A percentile compares a stretch with the other conserved stretches of the same genome.
These are phyloP conservation scores for Orius laevigatus DNA, from an alignment of 1,140 invertebrate genomes.

Conservation along the genomic window DNA sequence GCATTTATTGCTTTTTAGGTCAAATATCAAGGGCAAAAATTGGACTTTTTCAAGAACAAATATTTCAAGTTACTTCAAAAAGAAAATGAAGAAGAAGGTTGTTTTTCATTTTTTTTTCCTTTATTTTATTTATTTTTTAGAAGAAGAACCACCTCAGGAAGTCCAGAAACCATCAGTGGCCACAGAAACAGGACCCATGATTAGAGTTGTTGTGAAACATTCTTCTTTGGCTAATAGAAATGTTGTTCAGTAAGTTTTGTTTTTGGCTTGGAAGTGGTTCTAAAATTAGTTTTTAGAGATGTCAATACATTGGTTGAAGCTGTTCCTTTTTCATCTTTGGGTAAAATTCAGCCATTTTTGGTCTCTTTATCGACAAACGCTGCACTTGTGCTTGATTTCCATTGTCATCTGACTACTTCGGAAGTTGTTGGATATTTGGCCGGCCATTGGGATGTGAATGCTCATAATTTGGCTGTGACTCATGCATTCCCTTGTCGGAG, in stretches of 20 bases:
- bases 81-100: slow-evolving; percentile 13
- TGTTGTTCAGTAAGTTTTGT: slow-evolving; percentile 45
- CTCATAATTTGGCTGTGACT: slow-evolving; percentile 72
- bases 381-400: slow-evolving; percentile 76
- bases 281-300: slow-evolving; percentile 44
- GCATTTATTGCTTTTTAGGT: slow-evolving; percentile 27
- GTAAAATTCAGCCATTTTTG: slow-evolving; percentile 81
- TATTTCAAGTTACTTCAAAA: slow-evolving; percentile 46
- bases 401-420: slow-evolving; percentile 78
- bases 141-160: too few relatives aligned
- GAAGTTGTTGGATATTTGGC: slow-evolving; percentile 90
- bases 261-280: background rate
- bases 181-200: background rate
- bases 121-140: slow-evolving; percentile 10
- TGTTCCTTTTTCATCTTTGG: slow-evolving; percentile 66
- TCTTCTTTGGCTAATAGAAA: slow-evolving; percentile 38
- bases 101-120: slow-evolving; percentile 13
- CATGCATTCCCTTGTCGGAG: slow-evolving; percentile 80
- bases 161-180: slow-evolving; percentile 9
- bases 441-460: slow-evolving; percentile 85
- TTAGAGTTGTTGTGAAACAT: slow-evolving; percentile 44
- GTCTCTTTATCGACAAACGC: slow-evolving; percentile 80
- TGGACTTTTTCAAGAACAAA: slow-evolving; percentile 71
- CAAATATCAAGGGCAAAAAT: slow-evolving; percentile 64
- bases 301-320: slow-evolving; percentile 75